These are phyloP conservation scores for Eupithecia exiguata DNA, from an alignment of 2,888 invertebrate species.

Conservation along the genomic window DNA sequence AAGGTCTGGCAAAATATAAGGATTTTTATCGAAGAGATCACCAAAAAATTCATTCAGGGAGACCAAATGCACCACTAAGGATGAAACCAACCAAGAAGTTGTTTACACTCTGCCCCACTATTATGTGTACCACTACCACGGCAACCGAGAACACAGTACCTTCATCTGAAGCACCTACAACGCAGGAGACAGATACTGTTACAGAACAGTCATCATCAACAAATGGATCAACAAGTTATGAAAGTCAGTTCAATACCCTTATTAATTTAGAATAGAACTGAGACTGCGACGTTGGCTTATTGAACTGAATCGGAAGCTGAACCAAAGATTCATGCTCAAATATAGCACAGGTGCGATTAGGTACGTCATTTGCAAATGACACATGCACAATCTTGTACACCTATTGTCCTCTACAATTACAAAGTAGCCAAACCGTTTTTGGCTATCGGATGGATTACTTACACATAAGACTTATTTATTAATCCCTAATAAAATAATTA, in stretches of 20 bases:
- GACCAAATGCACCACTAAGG: slow-evolving; percentile 55
- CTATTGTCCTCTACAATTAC: background rate
- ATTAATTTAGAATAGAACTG: background rate
- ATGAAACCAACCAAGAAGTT: slow-evolving; percentile 45
- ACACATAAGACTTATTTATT: background rate
- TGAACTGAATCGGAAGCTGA: background rate
- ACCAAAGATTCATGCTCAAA: background rate
- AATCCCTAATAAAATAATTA: too few species aligned
- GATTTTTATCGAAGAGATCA: slow-evolving; percentile 54
- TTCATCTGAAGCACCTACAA: background rate
- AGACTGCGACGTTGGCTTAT: background rate
- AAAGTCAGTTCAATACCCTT: background rate
- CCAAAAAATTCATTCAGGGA: slow-evolving; percentile 38
- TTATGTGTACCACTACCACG: slow-evolving; percentile 12
- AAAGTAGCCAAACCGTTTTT: background rate
- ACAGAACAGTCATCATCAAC: background rate
- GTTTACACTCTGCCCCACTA: slow-evolving; percentile 44
- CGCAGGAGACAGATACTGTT: background rate
- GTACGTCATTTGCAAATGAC: background rate
- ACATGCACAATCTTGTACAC: background rate
- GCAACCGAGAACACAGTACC: background rate
- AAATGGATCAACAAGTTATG: background rate
- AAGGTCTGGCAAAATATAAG: slow-evolving; percentile 51
- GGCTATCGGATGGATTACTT: background rate
- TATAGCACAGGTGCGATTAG: background rate